These are phyloP conservation scores for Trematomus bernacchii DNA, from an alignment of 2,797 vertebrate genomes.

Conservation along the genomic window DNA sequence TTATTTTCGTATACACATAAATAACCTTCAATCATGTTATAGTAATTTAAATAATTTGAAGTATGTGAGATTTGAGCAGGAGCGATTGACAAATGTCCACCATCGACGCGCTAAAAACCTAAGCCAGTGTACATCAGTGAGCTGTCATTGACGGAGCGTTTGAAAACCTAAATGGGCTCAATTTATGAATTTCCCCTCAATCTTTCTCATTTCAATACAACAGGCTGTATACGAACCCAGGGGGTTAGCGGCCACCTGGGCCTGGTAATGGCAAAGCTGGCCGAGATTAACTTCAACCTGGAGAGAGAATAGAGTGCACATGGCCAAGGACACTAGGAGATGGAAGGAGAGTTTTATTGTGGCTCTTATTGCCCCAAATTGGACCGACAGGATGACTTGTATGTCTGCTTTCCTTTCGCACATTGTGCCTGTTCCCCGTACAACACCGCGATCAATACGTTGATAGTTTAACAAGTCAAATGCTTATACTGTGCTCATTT, in stretches of 20 bases:
- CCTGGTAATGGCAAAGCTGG: constrained; percentile 78
- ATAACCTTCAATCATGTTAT: constrained; percentile 27
- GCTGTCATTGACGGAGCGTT: constrained; percentile 50
- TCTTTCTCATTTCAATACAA: constrained; percentile 51
- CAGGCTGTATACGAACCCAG: constrained; percentile 57
- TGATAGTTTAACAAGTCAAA: constrained; percentile 16
- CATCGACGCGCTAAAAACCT: constrained; percentile 29
- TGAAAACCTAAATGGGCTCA: constrained; percentile 59
- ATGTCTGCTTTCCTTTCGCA: constrained; percentile 36
- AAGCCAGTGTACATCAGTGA: constrained; percentile 50
- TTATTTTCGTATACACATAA: constrained; percentile 35
- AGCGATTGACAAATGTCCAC: constrained; percentile 57
- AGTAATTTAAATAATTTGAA: constrained; percentile 45
- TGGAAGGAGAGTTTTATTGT: constrained; percentile 82
- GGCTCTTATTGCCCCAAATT: constrained; percentile 79
- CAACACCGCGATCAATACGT: constrained; percentile 36
- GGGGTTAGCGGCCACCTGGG: constrained; percentile 69
- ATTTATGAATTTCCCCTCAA: constrained; percentile 68
- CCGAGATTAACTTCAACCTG: constrained; percentile 77
- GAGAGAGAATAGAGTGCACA: constrained; percentile 69
- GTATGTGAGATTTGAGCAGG: constrained; percentile 37
- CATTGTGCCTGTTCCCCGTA: constrained; percentile 4
- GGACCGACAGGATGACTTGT: constrained; percentile 67
- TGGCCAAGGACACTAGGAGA: constrained; percentile 80
- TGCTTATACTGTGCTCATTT: not conserved